Evolutionary conservation across 2,797 vertebrate genomes (phyloP).

Genomic region (Lateolabrax maculatus): DNA sequence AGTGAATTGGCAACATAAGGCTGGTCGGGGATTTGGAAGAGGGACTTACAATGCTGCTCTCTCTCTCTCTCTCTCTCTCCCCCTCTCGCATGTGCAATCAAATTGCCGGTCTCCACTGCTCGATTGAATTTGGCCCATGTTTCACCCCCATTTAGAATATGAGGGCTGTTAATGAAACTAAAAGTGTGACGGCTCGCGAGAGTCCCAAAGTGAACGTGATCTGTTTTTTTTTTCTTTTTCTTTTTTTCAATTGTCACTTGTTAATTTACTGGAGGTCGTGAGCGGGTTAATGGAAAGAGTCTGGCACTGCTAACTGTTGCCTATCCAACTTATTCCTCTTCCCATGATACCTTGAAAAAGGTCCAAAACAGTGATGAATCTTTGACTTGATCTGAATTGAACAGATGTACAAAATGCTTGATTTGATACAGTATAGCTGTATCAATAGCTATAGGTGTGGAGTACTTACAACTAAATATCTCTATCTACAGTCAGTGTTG

Average conservation of each 20-base stretch:
- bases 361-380: no score
- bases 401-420: no score
- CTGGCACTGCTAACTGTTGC: no score
- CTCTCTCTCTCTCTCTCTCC: neutral
- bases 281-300: neutral
- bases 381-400: no score
- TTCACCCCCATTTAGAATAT: conserved; percentile 60
- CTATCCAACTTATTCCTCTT: no score
- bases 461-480: no score
- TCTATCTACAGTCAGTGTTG: no score
- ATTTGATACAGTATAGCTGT: no score
- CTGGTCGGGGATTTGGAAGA: conserved; percentile 39
- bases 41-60: conserved; percentile 24
- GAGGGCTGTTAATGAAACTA: conserved; percentile 50
- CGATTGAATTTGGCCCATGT: conserved; percentile 52
- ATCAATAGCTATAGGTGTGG: no score
- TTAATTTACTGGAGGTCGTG: neutral
- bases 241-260: conserved; percentile 1
- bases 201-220: conserved; percentile 17
- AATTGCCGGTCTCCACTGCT: conserved; percentile 23
- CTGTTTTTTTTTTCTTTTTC: conserved; percentile 27
- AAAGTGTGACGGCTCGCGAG: conserved; percentile 33
- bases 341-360: no score
- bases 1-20: conserved; percentile 56
- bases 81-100: neutral